Evolutionary conservation across 2,797 vertebrate species (phyloP).

Genomic region (Potorous gilbertii): DNA sequence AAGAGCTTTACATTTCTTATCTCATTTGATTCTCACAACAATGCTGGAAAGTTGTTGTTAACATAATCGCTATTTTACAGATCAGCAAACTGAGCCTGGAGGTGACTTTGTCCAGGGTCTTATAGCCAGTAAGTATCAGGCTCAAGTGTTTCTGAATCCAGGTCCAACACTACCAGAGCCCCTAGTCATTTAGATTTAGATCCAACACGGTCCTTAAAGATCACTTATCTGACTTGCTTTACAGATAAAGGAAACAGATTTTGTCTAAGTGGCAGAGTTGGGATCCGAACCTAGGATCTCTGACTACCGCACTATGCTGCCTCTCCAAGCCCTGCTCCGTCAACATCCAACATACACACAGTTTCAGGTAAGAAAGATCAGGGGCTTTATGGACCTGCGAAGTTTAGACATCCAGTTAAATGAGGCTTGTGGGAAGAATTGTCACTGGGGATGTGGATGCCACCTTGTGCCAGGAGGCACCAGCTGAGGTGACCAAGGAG

Average conservation of each 20-base stretch:
- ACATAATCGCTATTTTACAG: too few relatives aligned
- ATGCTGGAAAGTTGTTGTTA: background rate
- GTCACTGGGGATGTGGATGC: background rate
- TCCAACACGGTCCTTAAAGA: background rate
- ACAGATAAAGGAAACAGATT: background rate
- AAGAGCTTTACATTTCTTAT: background rate
- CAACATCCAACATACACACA: background rate
- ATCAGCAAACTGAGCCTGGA: background rate
- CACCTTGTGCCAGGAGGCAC: background rate
- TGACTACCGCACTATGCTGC: background rate
- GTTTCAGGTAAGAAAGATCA: conserved; percentile 3
- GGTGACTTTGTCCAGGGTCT: background rate
- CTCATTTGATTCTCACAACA: background rate
- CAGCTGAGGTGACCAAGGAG: background rate
- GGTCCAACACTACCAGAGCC: background rate
- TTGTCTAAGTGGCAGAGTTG: background rate
- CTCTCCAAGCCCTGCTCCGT: background rate
- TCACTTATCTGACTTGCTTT: background rate
- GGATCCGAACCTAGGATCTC: background rate
- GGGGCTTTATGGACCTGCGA: background rate
- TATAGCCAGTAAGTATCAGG: background rate
- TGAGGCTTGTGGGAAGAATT: background rate
- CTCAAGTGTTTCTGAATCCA: background rate
- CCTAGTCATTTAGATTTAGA: background rate
- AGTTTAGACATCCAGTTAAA: background rate